Conservation (phyloP, 1,140 invertebrate species). For the Schlechtendalia chinensis region DNA sequence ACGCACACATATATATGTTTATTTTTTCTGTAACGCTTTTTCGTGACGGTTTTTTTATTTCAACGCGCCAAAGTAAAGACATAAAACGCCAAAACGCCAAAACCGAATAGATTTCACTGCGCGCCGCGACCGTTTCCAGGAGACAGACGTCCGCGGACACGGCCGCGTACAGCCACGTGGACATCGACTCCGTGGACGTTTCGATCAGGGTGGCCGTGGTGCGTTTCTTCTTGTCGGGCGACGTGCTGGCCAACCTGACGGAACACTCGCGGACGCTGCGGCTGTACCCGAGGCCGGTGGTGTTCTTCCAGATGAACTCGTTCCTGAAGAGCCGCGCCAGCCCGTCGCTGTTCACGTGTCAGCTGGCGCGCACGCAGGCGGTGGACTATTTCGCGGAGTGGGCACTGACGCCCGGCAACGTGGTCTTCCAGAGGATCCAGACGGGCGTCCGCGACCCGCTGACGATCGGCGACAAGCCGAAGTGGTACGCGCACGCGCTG, state of each 20-base stretch:
- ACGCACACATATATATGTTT: too few relatives aligned
- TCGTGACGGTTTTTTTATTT: too few relatives aligned
- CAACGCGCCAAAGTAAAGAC: too few relatives aligned
- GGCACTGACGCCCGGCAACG: conserved; percentile 94
- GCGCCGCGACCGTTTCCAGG: too few relatives aligned
- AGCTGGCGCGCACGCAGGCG: conserved; percentile 64
- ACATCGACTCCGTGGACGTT: conserved; percentile 97
- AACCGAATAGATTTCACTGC: too few relatives aligned
- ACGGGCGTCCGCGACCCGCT: conserved; percentile 93
- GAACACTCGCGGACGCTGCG: conserved; percentile 96
- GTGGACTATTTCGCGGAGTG: conserved; percentile 98
- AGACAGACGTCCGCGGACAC: too few relatives aligned
- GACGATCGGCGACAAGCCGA: conserved; percentile 94
- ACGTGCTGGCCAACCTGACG: conserved; percentile 93
- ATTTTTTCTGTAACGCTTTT: too few relatives aligned
- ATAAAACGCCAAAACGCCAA: too few relatives aligned
- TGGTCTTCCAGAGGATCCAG: conserved; percentile 94
- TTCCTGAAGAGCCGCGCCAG: conserved; percentile 91
- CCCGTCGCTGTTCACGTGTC: conserved; percentile 71
- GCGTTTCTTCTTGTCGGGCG: conserved; percentile 96
- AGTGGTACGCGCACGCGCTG: conserved; percentile 86
- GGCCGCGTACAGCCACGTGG: too few relatives aligned
- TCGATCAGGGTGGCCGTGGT: conserved; percentile 98
- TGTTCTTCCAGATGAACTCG: conserved; percentile 97
- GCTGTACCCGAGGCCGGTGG: conserved; percentile 95